Evolutionary conservation across 2,888 invertebrate genomes (phyloP), one percentile per base, ranked within the genome.

Genomic region (Dinocampus coccinellae): DNA sequence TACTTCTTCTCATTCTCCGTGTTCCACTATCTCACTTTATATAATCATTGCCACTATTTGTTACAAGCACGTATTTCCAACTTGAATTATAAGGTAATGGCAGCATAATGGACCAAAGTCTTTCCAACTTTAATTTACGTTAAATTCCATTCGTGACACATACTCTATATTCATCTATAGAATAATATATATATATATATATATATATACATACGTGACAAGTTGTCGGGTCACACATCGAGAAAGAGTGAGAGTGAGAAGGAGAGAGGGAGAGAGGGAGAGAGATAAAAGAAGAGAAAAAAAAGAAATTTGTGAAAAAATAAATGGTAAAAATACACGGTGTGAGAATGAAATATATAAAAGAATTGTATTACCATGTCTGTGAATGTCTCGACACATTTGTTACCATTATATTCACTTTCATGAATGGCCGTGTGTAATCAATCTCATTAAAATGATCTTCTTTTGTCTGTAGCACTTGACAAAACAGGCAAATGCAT

Each of bases 91-190:
- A 77, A 75, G 75, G 74, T 74, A 77, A 77, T 77, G 74, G 75
- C 71, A 71, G 77, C 75, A 74, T 77, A 75, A 75, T 77, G 75
- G 75, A 75, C 77, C 73, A 77, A 77, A 74, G 77, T 71, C 7
- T 77, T 78, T 74, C 77, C 72, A 78, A 78, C 77, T 77, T 78
- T 76, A 77, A 76, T 77, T 76, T 74, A 72, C 75, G 73, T 75
- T 75, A 76, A 77, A 74, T 76, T 76, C 73, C 74, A 73, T 72
- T 39, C 64, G 60, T 34, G 61, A 57, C 63, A 24, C 55, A 24
- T n/a, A 42, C 3, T 6, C 2, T 11, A n/a, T 42, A 11, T 42
- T 42, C 11, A 3, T 42, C 11, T 11, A 42, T 29, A 42, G 3
- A 42, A 3, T 3, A 13, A n/a, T 42, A 10, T 42, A 42, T 42